Base-by-base conservation (phyloP, 2,797 vertebrate species). In the Alosa sapidissima region DNA sequence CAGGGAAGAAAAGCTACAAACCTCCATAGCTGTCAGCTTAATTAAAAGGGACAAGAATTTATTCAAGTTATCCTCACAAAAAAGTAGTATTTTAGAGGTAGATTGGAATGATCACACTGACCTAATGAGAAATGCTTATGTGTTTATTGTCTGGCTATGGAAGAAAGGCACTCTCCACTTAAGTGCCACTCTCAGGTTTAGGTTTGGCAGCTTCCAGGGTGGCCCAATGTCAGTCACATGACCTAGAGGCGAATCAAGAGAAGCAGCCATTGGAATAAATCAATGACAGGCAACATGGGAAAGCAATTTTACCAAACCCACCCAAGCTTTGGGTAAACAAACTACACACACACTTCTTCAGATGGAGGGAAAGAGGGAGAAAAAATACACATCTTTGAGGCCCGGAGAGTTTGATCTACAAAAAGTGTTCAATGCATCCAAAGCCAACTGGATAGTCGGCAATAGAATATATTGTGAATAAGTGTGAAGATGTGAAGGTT, bases 241-340 rank as follows among this genome's bases (percentile, higher is more conserved):
- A 78, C 72, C 36, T 45, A 78, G 36, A 21, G 9, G 41, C 14
- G 41, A 78, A 78, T 78, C 72, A 47, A 13, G 19, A 19, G 16
- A 19, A 19, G 36, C 72, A 78, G 72, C 72, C 72, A 78, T 72
- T 78, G 72, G 72, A 45, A 78, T 45, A 47, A 78, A 78, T 78
- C 72, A 78, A n/a, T 78, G 72, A 45, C 72, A 78, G 72, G 72
- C 72, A 78, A 78, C 72, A 78, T 78, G 72, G 72, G 41, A 78
- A 78, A 78, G 41, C 72, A 78, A 78, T 78, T 78, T 78, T 45
- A 45, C 36, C 72, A 7, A 47, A 21, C 72, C 72, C 41, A 47
- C 41, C 72, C 41, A 24, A 62, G 58, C 58, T 62, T 62, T 78
- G 7, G 45, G 41, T 78, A 78, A 47, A 78, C 16, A 78, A 78